Percentiles rank a stretch among this genome's conserved stretches.
Evolutionary conservation across 2,797 vertebrate species (phyloP).

Genomic region (Sebastes kiyomatsui): DNA sequence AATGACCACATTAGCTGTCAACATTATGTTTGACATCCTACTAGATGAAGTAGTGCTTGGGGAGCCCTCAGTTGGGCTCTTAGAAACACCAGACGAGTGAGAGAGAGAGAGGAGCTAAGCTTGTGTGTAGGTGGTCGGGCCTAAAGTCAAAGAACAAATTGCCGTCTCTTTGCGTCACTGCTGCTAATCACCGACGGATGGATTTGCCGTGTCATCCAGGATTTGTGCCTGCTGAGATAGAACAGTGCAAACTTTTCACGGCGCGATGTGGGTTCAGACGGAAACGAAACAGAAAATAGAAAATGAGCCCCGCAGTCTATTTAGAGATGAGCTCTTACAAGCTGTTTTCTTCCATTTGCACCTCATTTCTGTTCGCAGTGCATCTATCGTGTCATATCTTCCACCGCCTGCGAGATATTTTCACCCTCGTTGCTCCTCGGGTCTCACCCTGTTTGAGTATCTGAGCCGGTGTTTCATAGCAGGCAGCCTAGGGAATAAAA

Average conservation of each 20-base stretch:
- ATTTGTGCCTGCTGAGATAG: conserved; percentile 45
- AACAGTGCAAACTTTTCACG: conserved; percentile 40
- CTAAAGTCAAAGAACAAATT: conserved; percentile 74
- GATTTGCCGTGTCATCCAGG: conserved; percentile 47
- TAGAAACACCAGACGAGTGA: conserved; percentile 40
- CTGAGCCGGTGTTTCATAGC: conserved; percentile 49
- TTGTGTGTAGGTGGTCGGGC: conserved; percentile 69
- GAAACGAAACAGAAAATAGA: conserved; percentile 50
- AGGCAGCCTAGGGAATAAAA: conserved; percentile 69
- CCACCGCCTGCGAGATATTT: conserved; percentile 58
- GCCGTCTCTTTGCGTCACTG: conserved; percentile 49
- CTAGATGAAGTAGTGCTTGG: conserved; percentile 67
- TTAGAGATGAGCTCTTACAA: conserved; percentile 59
- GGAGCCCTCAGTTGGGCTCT: conserved; percentile 66
- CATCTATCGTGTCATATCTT: conserved; percentile 68
- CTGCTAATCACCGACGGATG: conserved; percentile 56
- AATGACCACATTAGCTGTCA: conserved; percentile 79
- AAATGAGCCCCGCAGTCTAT: conserved; percentile 56
- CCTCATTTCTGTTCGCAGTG: conserved; percentile 46
- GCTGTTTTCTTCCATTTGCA: conserved; percentile 57
- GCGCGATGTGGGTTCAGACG: conserved; percentile 13
- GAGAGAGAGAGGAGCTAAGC: conserved; percentile 25
- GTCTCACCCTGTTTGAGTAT: conserved; percentile 60
- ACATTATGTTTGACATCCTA: conserved; percentile 74
- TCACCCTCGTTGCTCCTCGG: conserved; percentile 53